phyloP scores from a whole-genome alignment of 1,140 invertebrate species.

The Bombus turneri region DNA sequence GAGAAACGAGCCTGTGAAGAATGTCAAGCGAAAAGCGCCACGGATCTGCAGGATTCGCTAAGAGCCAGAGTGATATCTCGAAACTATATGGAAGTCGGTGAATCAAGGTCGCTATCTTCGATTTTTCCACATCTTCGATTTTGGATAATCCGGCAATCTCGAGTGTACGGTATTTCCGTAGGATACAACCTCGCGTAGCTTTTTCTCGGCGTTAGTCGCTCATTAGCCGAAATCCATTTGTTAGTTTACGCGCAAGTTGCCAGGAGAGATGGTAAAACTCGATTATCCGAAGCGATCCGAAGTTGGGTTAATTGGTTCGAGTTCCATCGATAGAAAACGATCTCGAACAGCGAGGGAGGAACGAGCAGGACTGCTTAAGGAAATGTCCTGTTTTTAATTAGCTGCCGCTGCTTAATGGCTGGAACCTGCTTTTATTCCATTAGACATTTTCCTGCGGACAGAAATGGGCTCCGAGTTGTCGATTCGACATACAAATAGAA shows the following conservation, averaged over 20 bases:
- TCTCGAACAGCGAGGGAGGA: not conserved
- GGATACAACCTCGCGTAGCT: too few species aligned
- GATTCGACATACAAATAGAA: not conserved
- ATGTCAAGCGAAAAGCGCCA: not conserved
- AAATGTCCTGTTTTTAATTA: conserved; percentile 7
- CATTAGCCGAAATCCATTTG: not conserved
- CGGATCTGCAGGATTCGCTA: not conserved
- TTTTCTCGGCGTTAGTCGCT: not conserved
- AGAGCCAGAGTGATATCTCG: not conserved
- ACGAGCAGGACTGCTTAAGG: not conserved
- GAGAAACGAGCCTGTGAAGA: not conserved
- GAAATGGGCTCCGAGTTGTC: not conserved
- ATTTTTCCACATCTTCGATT: not conserved
- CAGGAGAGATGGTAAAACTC: not conserved
- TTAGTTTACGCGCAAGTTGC: not conserved
- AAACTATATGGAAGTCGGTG: not conserved
- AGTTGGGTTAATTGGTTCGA: not conserved
- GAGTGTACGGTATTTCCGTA: not conserved
- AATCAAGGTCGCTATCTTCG: not conserved
- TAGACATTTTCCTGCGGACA: not conserved
- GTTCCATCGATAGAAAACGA: not conserved
- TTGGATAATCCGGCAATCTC: not conserved
- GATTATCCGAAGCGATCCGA: not conserved
- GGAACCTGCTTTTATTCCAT: not conserved
- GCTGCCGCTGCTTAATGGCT: not conserved